phyloP scores from a whole-genome alignment of 1,140 invertebrate genomes.

The Elymnias hypermnestra region DNA sequence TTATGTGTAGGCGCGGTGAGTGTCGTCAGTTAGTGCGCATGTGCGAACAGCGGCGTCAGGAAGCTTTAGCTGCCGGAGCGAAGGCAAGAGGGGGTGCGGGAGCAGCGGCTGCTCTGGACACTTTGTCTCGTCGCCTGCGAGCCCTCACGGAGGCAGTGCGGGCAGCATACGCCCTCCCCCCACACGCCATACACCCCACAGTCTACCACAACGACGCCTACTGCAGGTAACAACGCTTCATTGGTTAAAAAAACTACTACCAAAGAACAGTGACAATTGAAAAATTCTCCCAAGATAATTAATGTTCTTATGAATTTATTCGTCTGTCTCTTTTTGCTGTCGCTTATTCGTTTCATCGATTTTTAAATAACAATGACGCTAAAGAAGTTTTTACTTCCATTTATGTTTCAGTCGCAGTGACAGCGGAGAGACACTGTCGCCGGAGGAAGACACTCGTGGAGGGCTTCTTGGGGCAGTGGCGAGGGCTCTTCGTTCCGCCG shows the following conservation, averaged over 20 bases:
- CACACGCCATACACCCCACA: constrained; percentile 85
- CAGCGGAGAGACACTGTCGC: constrained; percentile 53
- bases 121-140: constrained; percentile 82
- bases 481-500: constrained; percentile 34
- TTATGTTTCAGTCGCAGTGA: constrained; percentile 49
- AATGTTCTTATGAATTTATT: too few relatives aligned
- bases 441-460: constrained; percentile 45
- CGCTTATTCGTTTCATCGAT: too few relatives aligned
- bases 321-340: too few relatives aligned
- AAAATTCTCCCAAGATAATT: too few relatives aligned
- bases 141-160: constrained; percentile 83
- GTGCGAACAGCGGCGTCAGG: constrained; percentile 85
- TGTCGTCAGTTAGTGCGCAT: constrained; percentile 86
- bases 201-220: constrained; percentile 86
- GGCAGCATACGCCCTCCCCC: constrained; percentile 83
- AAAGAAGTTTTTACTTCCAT: constrained; percentile 12
- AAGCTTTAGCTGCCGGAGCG: constrained; percentile 77
- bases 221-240: constrained; percentile 40
- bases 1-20: constrained; percentile 83
- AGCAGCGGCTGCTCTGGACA: constrained; percentile 81
- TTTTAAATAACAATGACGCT: not conserved
- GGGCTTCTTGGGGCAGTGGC: constrained; percentile 49
- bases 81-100: too few relatives aligned
- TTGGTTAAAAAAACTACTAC: too few relatives aligned
- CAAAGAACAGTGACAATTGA: too few relatives aligned